Evolutionary conservation across 2,113 vertebrate genomes (phyloP), one percentile per base, ranked within the genome.

Genomic region (Vulpes vulpes): DNA sequence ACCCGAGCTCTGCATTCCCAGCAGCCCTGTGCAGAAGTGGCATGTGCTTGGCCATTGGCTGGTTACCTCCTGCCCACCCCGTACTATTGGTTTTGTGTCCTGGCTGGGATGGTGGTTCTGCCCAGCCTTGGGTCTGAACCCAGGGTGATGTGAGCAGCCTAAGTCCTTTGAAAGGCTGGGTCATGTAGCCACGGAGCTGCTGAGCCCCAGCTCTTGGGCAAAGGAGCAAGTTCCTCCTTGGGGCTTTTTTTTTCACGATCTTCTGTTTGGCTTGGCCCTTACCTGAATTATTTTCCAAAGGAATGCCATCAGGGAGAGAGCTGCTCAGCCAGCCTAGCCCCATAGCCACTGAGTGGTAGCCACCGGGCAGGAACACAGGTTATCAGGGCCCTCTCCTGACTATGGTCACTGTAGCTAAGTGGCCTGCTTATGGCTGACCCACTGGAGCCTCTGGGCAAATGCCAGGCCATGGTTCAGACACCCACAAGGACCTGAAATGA

Each of bases 281-380:
- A 78, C 83, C 89, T 59, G 10, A 96, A 97, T 96, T 97, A 8
- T 91, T 91, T 88, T 51, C 57, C 90, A 88, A 69, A 97, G 59
- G 86, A 97, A 91, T 89, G 89, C 82, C 62, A 14, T 84, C 84
- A 67, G 67, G 90, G 62, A 95, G 83, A 49, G 90, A 73, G 43
- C 73, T 22, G 12, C 59, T 38, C 23, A 87, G 51, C 86, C 43
- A 86, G 83, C 67, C 71, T 51, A 35, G 78, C 80, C 83, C 9
- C 6, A 35, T 1, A 71, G 51, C 65, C 43, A 27, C 43, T 15
- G 12, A 32, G 84, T n/a, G 59, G 27, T 67, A 53, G 59, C 79
- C 20, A 27, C 30, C 14, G 3, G 49, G n/a, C 86, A 65, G 19
- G 38, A 19, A 62, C 32, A 32, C 6, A 22, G 69, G 71, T 60